Percentiles rank a stretch among this genome's conserved stretches.
Evolutionary conservation across 92 coral and sea anemone genomes (phyloP).

Genomic region (Blastomussa wellsi): DNA sequence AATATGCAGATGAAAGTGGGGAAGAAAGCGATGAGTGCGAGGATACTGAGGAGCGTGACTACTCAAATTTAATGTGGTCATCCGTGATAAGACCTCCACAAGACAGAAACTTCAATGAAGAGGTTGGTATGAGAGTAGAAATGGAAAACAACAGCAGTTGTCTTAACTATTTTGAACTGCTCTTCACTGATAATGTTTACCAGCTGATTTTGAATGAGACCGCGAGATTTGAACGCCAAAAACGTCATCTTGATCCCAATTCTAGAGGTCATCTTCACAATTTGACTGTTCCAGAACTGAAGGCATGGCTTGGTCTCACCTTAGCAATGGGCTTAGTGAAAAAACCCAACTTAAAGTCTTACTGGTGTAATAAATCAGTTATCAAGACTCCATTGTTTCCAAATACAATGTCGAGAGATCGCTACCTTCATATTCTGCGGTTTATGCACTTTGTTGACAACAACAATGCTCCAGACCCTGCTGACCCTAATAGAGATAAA

Average conservation of each 20-base stretch:
- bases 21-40: constrained; percentile 30
- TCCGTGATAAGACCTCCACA: constrained; percentile 24
- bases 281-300: constrained; percentile 43
- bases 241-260: constrained; percentile 31
- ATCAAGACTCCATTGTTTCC: constrained; percentile 51
- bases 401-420: constrained; percentile 38
- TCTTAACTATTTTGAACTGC: constrained; percentile 36
- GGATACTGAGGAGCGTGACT: constrained; percentile 5
- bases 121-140: constrained; percentile 49
- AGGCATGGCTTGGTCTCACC: constrained; percentile 54
- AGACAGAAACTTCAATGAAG: constrained; percentile 31
- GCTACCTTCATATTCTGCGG: constrained; percentile 41
- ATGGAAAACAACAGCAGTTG: constrained; percentile 31
- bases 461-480: constrained; percentile 60
- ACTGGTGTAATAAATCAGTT: constrained; percentile 49
- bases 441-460: constrained; percentile 50
- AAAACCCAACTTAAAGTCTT: constrained; percentile 37
- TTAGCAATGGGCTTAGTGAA: constrained; percentile 58
- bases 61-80: constrained; percentile 38
- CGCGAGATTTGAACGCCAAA: constrained; percentile 44
- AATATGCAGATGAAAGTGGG: constrained; percentile 17
- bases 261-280: constrained; percentile 38
- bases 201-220: constrained; percentile 49
- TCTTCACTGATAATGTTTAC: constrained; percentile 45
- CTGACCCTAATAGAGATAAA: constrained; percentile 45